A percentile compares a stretch with the other conserved stretches of the same genome.
phyloP scores from a whole-genome alignment of 2,797 vertebrate species.

The Alectoris magna region DNA sequence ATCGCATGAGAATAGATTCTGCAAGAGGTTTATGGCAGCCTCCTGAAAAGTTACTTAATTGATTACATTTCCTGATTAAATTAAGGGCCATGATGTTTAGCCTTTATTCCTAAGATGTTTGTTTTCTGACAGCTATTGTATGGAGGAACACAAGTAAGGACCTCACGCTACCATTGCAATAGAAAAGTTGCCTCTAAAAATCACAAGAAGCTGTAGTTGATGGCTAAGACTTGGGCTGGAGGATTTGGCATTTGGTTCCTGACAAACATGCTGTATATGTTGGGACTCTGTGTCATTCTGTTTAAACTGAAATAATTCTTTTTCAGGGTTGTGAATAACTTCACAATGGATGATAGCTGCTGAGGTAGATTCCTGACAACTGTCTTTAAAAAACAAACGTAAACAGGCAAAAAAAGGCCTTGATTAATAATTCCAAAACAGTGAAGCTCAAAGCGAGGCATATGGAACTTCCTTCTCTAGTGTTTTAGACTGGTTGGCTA shows the following conservation, averaged over 20 bases:
- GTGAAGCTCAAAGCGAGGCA: not conserved
- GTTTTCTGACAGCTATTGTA: not conserved
- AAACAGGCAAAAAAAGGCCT: not conserved
- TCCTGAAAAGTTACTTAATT: not conserved
- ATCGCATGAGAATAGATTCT: not conserved
- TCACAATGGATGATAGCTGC: not conserved
- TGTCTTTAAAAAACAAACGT: not conserved
- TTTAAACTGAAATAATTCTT: not conserved
- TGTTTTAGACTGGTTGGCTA: not conserved
- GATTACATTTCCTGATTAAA: not conserved
- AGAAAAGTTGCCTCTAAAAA: not conserved
- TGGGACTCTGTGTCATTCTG: not conserved
- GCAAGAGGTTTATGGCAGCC: not conserved
- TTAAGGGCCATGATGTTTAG: not conserved
- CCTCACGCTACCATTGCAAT: not conserved
- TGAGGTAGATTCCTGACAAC: not conserved
- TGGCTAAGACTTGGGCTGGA: not conserved
- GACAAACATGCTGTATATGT: not conserved
- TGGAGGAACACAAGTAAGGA: not conserved
- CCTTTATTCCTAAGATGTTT: not conserved
- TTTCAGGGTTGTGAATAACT: not conserved
- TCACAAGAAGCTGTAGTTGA: not conserved
- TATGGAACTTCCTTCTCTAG: not conserved
- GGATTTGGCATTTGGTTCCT: not conserved
- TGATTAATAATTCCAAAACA: not conserved